Evolutionary conservation across 2,113 vertebrate genomes (phyloP).

Genomic region (Apteryx mantelli): DNA sequence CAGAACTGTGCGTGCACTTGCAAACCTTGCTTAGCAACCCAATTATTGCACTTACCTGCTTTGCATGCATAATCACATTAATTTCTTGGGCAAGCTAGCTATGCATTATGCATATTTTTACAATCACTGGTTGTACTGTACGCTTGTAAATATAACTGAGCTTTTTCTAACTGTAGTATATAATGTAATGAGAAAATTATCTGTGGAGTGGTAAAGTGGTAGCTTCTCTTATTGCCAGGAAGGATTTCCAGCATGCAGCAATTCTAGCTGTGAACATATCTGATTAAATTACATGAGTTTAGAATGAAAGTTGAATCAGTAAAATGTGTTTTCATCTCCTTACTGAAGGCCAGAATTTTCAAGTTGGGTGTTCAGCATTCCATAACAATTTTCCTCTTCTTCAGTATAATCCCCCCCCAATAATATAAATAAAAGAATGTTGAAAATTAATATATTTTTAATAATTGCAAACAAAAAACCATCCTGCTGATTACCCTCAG

Average conservation of each 20-base stretch:
- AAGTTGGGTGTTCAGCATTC: slow-evolving; percentile 19
- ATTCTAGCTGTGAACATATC: slow-evolving; percentile 66
- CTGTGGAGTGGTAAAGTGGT: slow-evolving; percentile 61
- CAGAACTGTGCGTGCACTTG: slow-evolving; percentile 48
- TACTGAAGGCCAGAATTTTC: slow-evolving; percentile 44
- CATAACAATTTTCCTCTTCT: background rate
- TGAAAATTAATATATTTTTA: background rate
- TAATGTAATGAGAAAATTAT: slow-evolving; percentile 70
- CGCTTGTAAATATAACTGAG: slow-evolving; percentile 58
- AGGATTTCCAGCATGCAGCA: slow-evolving; percentile 65
- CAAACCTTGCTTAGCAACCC: slow-evolving; percentile 36
- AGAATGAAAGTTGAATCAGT: slow-evolving; percentile 64
- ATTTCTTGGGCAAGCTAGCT: slow-evolving; percentile 50
- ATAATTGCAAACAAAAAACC: background rate
- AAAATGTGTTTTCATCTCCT: slow-evolving; percentile 58
- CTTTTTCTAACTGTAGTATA: slow-evolving; percentile 47
- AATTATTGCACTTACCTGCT: slow-evolving; percentile 59
- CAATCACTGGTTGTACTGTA: slow-evolving; percentile 43
- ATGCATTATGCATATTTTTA: slow-evolving; percentile 59
- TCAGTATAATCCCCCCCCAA: background rate
- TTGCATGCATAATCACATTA: slow-evolving; percentile 56
- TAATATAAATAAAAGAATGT: background rate
- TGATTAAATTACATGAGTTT: slow-evolving; percentile 72
- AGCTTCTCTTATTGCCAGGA: slow-evolving; percentile 61
- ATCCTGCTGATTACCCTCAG: background rate